Evolutionary conservation across 2,888 invertebrate genomes (phyloP), one percentile per base, ranked within the genome.

Genomic region (Chymomyza amoena): DNA sequence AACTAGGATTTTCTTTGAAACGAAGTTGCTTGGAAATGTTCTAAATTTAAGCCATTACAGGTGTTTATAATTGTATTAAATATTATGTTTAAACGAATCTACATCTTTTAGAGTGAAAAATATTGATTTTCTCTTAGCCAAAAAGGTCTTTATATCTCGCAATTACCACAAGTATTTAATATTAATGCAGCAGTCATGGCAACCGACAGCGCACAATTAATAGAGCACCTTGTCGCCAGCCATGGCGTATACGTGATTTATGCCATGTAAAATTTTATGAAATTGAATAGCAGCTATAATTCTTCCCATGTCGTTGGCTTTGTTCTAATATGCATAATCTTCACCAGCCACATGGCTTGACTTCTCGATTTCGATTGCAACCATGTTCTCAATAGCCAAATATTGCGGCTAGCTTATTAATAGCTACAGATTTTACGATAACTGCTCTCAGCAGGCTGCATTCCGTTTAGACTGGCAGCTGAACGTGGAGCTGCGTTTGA

Each of bases 181-280:
- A 75, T 70, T 75, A 70, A 75, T 64, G 75, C 73, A 68, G 64
- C 70, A 65, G 69, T 69, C 68, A 66, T 80, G 80, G 83, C 80
- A 80, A 80, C 78, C 83, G 83, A 80, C 80, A 80, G 81, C 75
- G 81, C 71, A 70, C 76, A 80, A 80, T 83, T 80, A 80, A 80
- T 83, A 83, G 80, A 83, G 80, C 18, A 25, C 18, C 16, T 16
- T 18, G 54, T 54, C 20, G 64, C 67, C 76, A 83, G 13, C 3
- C 81, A 73, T 76, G 80, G 84, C 76, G 84, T 78, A 83, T 80
- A 72, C 84, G 76, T 80, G 84, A 80, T 80, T 80, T 80, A 80
- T 80, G 78, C 81, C n/a, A 69, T 63, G 68, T 62, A 68, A 76
- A 61, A 78, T 71, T 68, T 78, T 78, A n/a, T 80, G 78, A 80